A percentile compares a stretch with the other conserved stretches of the same genome.
phyloP scores from a whole-genome alignment of 2,113 vertebrate genomes.

The Spermophilus dauricus region DNA sequence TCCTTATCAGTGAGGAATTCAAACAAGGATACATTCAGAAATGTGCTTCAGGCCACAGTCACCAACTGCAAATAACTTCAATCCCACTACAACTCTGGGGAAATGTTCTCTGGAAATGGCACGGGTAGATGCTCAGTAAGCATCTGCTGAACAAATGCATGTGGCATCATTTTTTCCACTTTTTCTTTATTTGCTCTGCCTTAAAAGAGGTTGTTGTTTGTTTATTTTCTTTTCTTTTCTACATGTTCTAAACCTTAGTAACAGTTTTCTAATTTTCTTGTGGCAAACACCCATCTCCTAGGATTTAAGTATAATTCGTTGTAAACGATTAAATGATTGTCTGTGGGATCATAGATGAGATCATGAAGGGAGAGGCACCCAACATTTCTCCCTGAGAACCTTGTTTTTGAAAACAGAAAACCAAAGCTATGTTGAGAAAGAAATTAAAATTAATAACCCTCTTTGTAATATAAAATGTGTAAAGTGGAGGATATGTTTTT shows the following conservation, averaged over 20 bases:
- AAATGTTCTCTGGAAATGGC: background rate
- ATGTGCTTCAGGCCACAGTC: background rate
- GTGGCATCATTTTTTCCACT: background rate
- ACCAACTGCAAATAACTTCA: background rate
- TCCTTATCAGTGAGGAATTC: background rate
- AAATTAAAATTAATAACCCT: background rate
- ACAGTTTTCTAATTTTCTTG: slow-evolving; percentile 61
- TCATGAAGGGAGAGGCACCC: background rate
- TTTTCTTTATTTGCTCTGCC: background rate
- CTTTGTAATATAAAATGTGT: background rate
- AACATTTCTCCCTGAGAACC: background rate
- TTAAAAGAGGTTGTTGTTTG: background rate
- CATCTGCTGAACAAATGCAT: background rate
- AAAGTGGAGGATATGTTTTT: background rate
- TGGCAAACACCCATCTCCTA: slow-evolving; percentile 5
- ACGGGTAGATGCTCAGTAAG: background rate
- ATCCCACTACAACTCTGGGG: fast-evolving
- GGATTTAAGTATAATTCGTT: background rate
- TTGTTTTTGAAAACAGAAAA: slow-evolving; percentile 12
- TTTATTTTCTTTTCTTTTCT: background rate
- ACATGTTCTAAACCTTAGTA: background rate
- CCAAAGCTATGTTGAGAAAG: background rate
- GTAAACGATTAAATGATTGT: background rate
- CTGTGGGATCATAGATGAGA: background rate
- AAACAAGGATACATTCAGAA: no score